A percentile compares a stretch with the other conserved stretches of the same genome.
These are phyloP conservation scores for Pachyseris speciosa DNA, from an alignment of 64 coral and sea anemone genomes.

Conservation along the genomic window DNA sequence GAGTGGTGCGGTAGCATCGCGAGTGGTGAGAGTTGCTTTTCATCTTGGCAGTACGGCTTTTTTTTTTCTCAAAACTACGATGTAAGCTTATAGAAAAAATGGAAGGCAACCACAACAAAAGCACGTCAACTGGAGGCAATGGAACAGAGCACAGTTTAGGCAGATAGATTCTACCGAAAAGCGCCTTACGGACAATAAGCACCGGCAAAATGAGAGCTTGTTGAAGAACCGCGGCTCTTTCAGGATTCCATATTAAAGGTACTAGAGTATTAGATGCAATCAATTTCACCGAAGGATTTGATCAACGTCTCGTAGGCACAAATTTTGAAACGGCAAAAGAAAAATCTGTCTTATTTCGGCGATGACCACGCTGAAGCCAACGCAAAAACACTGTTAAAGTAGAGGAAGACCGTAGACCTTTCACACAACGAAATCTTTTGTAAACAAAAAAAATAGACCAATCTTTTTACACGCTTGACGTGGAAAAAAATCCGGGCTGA, in stretches of 20 bases:
- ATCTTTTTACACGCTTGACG: conserved; percentile 29
- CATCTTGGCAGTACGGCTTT: neutral
- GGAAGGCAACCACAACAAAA: conserved; percentile 30
- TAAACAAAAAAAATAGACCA: conserved; percentile 64
- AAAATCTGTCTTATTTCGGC: neutral
- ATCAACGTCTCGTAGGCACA: neutral
- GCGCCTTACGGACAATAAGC: neutral
- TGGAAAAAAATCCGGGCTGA: conserved; percentile 17
- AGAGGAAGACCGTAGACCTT: conserved; percentile 51
- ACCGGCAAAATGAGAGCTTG: neutral
- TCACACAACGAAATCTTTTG: conserved; percentile 64
- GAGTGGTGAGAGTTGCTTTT: no score
- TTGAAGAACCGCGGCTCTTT: neutral
- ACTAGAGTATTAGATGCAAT: neutral
- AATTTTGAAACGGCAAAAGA: neutral
- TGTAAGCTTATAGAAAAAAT: neutral
- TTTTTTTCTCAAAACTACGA: neutral
- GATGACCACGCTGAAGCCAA: neutral
- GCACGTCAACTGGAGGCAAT: conserved; percentile 13
- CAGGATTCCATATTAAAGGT: neutral
- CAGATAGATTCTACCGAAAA: conserved; percentile 15
- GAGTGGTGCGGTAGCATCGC: no score
- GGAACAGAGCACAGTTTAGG: neutral
- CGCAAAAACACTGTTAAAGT: conserved; percentile 2
- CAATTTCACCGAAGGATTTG: neutral